A percentile compares a stretch with the other conserved stretches of the same genome.
phyloP scores from a whole-genome alignment of 2,888 invertebrate genomes.

The Galerucella pusilla region DNA sequence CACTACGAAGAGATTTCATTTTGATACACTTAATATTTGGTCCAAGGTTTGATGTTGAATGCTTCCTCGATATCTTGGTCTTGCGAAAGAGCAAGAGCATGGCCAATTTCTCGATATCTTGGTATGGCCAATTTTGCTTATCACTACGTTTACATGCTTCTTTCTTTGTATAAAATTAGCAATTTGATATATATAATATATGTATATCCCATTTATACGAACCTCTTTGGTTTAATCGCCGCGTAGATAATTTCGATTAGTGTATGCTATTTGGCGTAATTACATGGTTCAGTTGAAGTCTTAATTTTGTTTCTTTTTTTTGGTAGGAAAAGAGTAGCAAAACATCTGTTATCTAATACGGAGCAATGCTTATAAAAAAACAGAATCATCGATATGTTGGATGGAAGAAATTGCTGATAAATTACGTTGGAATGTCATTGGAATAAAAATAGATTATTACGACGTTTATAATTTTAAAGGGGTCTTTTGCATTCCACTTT shows the following conservation, averaged over 20 bases:
- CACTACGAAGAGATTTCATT: no score
- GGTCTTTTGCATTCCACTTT: no score
- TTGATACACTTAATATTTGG: no score
- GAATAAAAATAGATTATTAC: neutral
- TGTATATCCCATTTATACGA: neutral
- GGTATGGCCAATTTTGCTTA: no score
- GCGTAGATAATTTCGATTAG: neutral
- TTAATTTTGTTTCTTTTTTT: neutral
- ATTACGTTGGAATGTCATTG: neutral
- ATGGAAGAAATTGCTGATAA: neutral
- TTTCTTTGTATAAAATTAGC: no score
- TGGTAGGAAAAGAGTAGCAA: neutral
- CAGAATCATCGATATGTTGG: neutral
- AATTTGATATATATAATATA: no score
- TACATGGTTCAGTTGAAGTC: slow-evolving; percentile 7
- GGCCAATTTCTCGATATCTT: no score
- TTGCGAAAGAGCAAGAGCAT: no score
- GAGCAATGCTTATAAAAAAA: neutral
- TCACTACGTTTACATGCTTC: no score
- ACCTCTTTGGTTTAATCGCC: neutral
- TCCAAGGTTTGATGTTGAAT: no score
- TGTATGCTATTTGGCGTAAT: slow-evolving; percentile 6
- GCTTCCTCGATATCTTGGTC: no score
- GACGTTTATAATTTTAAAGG: neutral
- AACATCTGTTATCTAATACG: neutral